Conservation (phyloP, 1,140 invertebrate genomes). For the Drosophila guanche region DNA sequence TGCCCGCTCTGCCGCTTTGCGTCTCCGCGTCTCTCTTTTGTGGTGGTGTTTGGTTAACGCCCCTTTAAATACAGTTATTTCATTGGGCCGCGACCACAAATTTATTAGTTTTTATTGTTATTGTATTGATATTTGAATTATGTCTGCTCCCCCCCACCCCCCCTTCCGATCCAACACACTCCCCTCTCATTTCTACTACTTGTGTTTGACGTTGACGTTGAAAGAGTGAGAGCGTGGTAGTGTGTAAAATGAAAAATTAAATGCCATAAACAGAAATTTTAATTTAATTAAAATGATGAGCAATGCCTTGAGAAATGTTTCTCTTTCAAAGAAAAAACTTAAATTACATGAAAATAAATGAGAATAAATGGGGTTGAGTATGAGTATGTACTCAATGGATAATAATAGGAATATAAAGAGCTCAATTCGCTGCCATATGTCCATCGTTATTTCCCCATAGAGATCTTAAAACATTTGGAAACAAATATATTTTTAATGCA, state of each 20-base stretch:
- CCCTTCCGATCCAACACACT: not conserved
- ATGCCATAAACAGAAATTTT: conserved; percentile 49
- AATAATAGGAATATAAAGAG: no score
- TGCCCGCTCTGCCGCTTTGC: conserved; percentile 12
- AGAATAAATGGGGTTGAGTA: not conserved
- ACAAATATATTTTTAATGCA: no score
- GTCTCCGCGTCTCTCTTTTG: conserved; percentile 81
- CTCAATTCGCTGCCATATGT: no score
- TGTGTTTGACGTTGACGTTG: not conserved
- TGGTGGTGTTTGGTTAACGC: conserved; percentile 82
- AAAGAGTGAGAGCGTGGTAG: not conserved
- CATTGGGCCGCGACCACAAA: conserved; percentile 82
- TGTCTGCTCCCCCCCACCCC: conserved; percentile 12
- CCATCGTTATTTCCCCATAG: no score
- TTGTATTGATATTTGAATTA: conserved; percentile 77
- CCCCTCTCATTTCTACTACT: not conserved
- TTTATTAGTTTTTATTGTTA: conserved; percentile 81
- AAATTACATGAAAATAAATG: conserved; percentile 5
- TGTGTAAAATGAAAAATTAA: conserved; percentile 35
- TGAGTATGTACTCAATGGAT: no score
- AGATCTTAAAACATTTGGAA: no score
- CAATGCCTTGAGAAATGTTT: conserved; percentile 27
- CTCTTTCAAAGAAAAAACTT: not conserved
- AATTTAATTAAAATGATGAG: conserved; percentile 49
- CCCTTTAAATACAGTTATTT: conserved; percentile 84